Evolutionary conservation across 1,140 invertebrate genomes (phyloP).

Genomic region (Drosophila virilis): DNA sequence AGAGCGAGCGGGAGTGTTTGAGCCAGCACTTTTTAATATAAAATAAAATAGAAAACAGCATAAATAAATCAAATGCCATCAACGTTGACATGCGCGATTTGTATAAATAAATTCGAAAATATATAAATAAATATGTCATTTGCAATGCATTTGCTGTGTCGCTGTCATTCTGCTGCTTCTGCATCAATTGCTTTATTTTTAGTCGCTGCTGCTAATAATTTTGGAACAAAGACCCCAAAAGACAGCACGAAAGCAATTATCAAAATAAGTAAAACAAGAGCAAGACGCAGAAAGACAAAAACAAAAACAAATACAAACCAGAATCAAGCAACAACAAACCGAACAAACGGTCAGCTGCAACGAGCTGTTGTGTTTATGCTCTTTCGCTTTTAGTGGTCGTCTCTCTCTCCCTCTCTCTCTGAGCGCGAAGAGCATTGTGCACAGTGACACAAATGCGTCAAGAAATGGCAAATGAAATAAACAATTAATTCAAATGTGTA

Average conservation of each 20-base stretch:
- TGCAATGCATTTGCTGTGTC: slow-evolving; percentile 43
- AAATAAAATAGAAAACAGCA: slow-evolving; percentile 3
- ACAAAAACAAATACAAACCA: slow-evolving; percentile 35
- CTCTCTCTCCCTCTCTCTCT: background rate
- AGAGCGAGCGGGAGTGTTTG: background rate
- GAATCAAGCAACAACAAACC: slow-evolving; percentile 36
- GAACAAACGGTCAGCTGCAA: slow-evolving; percentile 55
- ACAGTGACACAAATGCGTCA: slow-evolving; percentile 1
- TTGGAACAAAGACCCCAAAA: slow-evolving; percentile 62
- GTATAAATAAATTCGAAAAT: slow-evolving; percentile 34
- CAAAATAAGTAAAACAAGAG: slow-evolving; percentile 61
- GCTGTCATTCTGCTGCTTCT: slow-evolving; percentile 34
- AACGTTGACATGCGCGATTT: slow-evolving; percentile 35
- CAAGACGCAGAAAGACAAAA: slow-evolving; percentile 21
- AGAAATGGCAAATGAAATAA: background rate
- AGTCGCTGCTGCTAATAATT: slow-evolving; percentile 35
- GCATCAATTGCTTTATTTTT: slow-evolving; percentile 32
- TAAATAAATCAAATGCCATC: slow-evolving; percentile 7
- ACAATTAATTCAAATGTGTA: background rate
- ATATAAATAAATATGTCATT: slow-evolving; percentile 29
- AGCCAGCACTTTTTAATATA: slow-evolving; percentile 5
- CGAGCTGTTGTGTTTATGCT: slow-evolving; percentile 56
- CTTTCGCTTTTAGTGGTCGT: slow-evolving; percentile 4
- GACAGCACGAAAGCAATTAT: slow-evolving; percentile 56
- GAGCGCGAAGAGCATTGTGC: background rate